Base-by-base conservation (phyloP, 2,113 vertebrate genomes). In the Speoplatyrhinus poulsoni region DNA sequence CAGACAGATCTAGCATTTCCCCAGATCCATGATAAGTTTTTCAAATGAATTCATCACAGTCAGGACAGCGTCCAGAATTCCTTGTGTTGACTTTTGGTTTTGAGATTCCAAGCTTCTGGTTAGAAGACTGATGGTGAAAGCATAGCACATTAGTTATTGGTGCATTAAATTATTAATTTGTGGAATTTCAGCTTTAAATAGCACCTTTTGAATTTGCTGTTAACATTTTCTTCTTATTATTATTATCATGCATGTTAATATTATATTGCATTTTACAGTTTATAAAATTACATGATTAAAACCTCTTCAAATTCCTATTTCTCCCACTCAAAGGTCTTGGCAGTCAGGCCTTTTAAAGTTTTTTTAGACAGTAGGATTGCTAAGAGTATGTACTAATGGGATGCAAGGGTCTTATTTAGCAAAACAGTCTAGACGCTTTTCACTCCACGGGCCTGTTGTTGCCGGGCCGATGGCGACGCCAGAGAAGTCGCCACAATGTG, bases 1-100 rank as follows among this genome's bases (percentile, higher is more conserved):
- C 83, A 79, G 86, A 88, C 87, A 78, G 81, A 88, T 84, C 71
- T 85, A 83, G 77, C 71, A 72, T 85, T 82, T 87, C 70, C 74
- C 64, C 75, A 86, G 86, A 78, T 85, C 81, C 54, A 58, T 62
- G 80, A 60, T 77, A 72, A 87, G 82, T 88, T 91, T 89, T 92
- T 92, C 81, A 88, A 87, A 90, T 90, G 53, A 80, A 89, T 88
- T 89, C 83, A 73, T 67, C 48, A 56, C 33, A 60, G 71, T 64
- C 76, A 79, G 78, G 76, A 77, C 72, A 77, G 72, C 79, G 65
- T 73, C 77, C 64, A 81, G 76, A 73, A 77, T 72, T 84, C 77
- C 72, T 80, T 75, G 73, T 67, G 26, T 60, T 81, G 82, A 73
- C 82, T 61, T 66, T 47, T 77, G 65, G 84, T 78, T 82, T 72